phyloP scores from a whole-genome alignment of 2,888 invertebrate species.

The Sepiola atlantica region DNA sequence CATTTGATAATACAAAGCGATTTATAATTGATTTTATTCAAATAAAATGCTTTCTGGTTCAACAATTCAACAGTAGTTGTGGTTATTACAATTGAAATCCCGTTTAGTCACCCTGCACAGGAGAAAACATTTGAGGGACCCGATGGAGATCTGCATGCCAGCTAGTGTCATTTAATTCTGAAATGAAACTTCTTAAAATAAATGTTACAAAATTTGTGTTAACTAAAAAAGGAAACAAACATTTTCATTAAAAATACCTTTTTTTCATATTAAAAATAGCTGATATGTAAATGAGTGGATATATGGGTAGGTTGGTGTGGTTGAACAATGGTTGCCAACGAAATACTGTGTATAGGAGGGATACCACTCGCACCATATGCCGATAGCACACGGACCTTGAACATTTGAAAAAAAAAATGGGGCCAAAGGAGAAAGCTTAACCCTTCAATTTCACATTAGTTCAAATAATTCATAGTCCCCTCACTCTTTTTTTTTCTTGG shows the following conservation, averaged over 20 bases:
- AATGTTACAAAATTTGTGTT: background rate
- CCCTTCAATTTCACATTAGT: background rate
- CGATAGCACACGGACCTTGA: background rate
- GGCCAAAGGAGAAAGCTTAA: background rate
- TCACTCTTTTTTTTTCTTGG: background rate
- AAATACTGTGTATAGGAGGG: background rate
- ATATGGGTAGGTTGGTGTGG: background rate
- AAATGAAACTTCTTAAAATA: background rate
- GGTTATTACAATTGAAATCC: no score
- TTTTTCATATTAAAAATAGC: background rate
- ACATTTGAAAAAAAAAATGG: background rate
- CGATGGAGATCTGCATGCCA: background rate
- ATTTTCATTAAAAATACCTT: background rate
- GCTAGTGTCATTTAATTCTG: background rate
- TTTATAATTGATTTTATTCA: no score
- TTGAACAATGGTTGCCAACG: background rate
- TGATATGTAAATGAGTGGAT: background rate
- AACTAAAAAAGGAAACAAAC: background rate
- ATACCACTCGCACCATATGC: background rate
- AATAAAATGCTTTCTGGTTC: no score
- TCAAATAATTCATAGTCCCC: background rate
- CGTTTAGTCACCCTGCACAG: background rate
- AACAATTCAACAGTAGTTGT: no score
- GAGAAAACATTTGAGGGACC: background rate
- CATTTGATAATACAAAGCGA: no score